phyloP scores from a whole-genome alignment of 2,888 invertebrate genomes.

The Drosophila greeni region DNA sequence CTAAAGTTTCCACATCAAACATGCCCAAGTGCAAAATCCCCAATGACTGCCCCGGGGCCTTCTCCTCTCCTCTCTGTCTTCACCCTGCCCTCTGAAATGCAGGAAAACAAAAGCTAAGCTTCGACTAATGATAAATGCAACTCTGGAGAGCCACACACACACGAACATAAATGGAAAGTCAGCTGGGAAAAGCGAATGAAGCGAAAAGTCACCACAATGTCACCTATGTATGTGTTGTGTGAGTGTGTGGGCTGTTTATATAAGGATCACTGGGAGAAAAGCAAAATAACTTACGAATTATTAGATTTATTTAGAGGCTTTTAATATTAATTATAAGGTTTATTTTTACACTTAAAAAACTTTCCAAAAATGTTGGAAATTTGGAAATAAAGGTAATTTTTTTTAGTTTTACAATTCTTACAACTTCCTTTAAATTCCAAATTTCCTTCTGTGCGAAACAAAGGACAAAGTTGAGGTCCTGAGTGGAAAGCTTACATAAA shows the following conservation, averaged over 20 bases:
- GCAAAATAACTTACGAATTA: too few relatives aligned
- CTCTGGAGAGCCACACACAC: slow-evolving; percentile 28
- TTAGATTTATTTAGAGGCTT: too few relatives aligned
- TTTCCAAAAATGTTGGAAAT: background rate
- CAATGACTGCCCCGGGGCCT: slow-evolving; percentile 31
- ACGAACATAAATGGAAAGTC: slow-evolving; percentile 1
- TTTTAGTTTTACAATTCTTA: background rate
- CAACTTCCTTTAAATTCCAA: background rate
- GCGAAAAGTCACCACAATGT: slow-evolving; percentile 38
- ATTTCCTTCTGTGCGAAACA: slow-evolving; percentile 3
- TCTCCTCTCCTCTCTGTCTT: background rate
- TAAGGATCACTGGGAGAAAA: slow-evolving; percentile 7
- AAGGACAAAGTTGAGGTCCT: slow-evolving; percentile 1
- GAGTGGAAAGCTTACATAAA: slow-evolving; percentile 27
- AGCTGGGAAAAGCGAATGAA: slow-evolving; percentile 29
- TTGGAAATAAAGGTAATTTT: background rate
- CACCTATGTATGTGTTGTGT: slow-evolving; percentile 43
- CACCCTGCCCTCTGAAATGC: slow-evolving; percentile 28
- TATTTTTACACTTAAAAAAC: too few relatives aligned
- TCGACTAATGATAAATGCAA: slow-evolving; percentile 65
- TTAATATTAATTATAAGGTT: too few relatives aligned
- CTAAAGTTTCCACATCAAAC: slow-evolving; percentile 75
- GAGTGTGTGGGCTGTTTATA: background rate
- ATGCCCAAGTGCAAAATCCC: slow-evolving; percentile 65
- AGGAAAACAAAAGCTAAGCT: slow-evolving; percentile 62